phyloP scores from a whole-genome alignment of 1,140 invertebrate species.

The Oscheius sp. region DNA sequence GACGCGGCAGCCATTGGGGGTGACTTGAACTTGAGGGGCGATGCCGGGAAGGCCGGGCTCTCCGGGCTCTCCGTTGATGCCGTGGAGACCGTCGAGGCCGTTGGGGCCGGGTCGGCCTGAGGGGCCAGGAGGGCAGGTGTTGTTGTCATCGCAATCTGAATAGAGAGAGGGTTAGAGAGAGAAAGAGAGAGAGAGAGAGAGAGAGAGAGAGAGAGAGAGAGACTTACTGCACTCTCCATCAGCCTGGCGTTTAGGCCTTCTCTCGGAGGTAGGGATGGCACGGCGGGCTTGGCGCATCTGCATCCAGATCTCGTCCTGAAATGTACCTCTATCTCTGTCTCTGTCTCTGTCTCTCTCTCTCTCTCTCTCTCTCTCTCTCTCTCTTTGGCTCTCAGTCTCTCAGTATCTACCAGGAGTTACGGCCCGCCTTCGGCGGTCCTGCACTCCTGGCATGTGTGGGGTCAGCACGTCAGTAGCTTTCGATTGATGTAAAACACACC shows the following conservation, averaged over 20 bases:
- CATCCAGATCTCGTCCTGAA: slow-evolving; percentile 27
- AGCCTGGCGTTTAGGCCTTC: slow-evolving; percentile 14
- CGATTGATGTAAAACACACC: too few species aligned
- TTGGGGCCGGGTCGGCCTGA: slow-evolving; percentile 18
- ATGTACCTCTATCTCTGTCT: too few species aligned
- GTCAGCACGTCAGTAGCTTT: too few species aligned
- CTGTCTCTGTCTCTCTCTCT: too few species aligned
- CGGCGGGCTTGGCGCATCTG: slow-evolving; percentile 11
- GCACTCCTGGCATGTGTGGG: too few species aligned
- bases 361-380: too few species aligned
- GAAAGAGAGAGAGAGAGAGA: not conserved
- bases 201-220: not conserved
- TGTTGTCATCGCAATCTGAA: slow-evolving; percentile 19
- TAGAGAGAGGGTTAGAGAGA: not conserved
- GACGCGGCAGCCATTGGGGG: slow-evolving; percentile 18
- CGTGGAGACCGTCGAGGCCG: slow-evolving; percentile 21
- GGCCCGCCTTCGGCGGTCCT: too few species aligned
- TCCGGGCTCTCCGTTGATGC: slow-evolving; percentile 22
- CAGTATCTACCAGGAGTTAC: too few species aligned
- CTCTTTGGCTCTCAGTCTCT: too few species aligned
- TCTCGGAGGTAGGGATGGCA: slow-evolving; percentile 1
- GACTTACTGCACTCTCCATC: slow-evolving; percentile 13
- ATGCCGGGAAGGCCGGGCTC: slow-evolving; percentile 22
- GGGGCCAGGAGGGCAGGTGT: slow-evolving; percentile 21
- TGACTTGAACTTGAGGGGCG: not conserved